Conservation (phyloP, 2,797 vertebrate genomes). For the Falco rusticolus region DNA sequence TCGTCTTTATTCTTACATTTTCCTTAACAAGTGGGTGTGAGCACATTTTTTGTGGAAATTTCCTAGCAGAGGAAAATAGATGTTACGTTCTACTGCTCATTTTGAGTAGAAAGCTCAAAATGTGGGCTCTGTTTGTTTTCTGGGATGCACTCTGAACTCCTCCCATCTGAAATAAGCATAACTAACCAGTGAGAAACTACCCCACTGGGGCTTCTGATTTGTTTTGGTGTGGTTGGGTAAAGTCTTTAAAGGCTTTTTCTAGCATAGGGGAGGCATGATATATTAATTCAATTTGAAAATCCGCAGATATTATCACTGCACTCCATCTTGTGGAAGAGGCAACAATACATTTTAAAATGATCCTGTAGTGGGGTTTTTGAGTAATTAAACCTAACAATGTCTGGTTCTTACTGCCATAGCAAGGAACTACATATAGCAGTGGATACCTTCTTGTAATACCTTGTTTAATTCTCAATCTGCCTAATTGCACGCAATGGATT, state of each 20-base stretch:
- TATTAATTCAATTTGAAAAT: slow-evolving; percentile 39
- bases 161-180: neutral
- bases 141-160: neutral
- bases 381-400: slow-evolving; percentile 7
- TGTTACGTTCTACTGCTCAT: neutral
- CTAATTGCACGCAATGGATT: neutral
- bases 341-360: slow-evolving; percentile 23
- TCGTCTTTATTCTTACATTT: neutral
- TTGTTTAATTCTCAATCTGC: neutral
- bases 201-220: neutral
- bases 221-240: neutral
- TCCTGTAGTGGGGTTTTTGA: neutral
- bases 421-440: neutral
- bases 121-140: neutral
- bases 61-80: neutral
- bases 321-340: slow-evolving; percentile 60
- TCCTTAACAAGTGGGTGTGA: neutral
- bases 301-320: slow-evolving; percentile 48
- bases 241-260: neutral
- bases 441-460: neutral
- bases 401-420: neutral
- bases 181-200: neutral
- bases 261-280: neutral
- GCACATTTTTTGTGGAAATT: neutral
- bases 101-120: neutral